phyloP scores from a whole-genome alignment of 2,113 vertebrate genomes.

The Zosterops pallidus region DNA sequence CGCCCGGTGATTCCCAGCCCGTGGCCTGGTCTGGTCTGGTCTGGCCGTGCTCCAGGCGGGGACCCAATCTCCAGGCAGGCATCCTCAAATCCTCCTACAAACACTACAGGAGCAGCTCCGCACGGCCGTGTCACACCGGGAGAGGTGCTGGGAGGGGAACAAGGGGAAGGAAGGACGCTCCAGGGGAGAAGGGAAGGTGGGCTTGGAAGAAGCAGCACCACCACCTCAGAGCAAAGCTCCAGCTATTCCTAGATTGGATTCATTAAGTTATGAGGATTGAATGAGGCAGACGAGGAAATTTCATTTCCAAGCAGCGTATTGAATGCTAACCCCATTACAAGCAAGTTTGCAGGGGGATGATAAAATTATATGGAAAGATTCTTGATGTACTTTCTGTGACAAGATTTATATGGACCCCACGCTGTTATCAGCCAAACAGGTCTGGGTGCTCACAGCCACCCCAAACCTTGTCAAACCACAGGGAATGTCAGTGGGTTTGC shows the following conservation, averaged over 20 bases:
- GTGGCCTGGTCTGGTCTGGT: background rate
- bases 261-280: background rate
- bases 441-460: background rate
- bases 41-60: background rate
- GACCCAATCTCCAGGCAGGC: background rate
- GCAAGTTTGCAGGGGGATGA: background rate
- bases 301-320: background rate
- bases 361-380: background rate
- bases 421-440: background rate
- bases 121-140: fast-evolving
- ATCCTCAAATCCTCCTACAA: background rate
- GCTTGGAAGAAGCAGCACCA: background rate
- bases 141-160: too few species aligned
- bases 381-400: background rate
- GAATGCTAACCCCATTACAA: background rate
- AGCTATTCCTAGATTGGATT: background rate
- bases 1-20: fast-evolving
- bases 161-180: background rate
- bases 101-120: fast-evolving
- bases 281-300: background rate
- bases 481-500: background rate
- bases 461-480: too few species aligned
- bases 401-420: fast-evolving
- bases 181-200: background rate
- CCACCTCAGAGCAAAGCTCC: background rate